Conservation (phyloP, 2,888 invertebrate genomes). For the Epirrhoe tristata region DNA sequence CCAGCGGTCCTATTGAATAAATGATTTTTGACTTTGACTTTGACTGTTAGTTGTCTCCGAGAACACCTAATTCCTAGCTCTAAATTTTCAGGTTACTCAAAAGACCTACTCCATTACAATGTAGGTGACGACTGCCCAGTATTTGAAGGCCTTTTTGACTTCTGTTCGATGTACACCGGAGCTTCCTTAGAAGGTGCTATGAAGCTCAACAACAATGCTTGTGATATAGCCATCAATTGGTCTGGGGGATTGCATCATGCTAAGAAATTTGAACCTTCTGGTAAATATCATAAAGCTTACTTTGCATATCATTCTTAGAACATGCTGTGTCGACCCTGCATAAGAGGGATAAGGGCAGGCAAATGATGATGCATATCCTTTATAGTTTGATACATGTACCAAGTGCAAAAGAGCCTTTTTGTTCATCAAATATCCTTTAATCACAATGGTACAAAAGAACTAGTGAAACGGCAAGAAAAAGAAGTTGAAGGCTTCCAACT, state of each 20-base stretch:
- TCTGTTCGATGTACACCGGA: constrained; percentile 99
- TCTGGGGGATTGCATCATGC: constrained; percentile 99
- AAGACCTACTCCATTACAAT: constrained; percentile 97
- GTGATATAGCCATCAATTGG: constrained; percentile 99
- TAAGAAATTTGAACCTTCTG: constrained; percentile 99
- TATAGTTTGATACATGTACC: no score
- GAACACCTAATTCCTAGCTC: neutral
- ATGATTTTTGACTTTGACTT: no score
- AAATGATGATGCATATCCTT: no score
- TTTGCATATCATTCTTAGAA: neutral
- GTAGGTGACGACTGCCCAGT: constrained; percentile 99
- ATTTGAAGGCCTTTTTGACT: constrained; percentile 98
- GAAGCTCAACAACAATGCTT: constrained; percentile 96
- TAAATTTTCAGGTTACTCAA: constrained; percentile 89
- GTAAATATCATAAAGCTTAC: constrained; percentile 52
- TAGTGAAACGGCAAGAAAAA: no score
- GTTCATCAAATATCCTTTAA: no score
- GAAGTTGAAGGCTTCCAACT: no score
- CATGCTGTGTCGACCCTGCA: no score
- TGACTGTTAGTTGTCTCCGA: no score
- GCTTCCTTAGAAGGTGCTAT: constrained; percentile 98
- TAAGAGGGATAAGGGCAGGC: no score
- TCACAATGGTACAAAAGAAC: no score
- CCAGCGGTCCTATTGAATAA: no score
- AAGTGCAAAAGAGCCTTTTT: no score